Evolutionary conservation across 2,797 vertebrate genomes (phyloP).

Genomic region (Malacoraja senta): DNA sequence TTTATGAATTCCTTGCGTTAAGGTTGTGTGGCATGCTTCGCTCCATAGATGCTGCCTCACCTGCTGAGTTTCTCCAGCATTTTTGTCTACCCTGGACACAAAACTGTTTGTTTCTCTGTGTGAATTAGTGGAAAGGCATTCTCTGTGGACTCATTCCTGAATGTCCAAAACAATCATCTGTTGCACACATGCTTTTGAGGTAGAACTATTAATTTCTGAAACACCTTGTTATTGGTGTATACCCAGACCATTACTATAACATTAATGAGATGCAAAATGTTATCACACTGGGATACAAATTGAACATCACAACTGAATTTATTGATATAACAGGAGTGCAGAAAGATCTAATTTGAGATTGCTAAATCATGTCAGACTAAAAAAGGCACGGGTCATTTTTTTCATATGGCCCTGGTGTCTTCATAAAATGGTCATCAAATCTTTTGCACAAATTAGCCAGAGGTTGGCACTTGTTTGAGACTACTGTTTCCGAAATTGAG

Average conservation of each 20-base stretch:
- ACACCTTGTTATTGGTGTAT: neutral
- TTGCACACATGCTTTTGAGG: neutral
- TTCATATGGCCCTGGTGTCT: neutral
- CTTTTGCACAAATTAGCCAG: neutral
- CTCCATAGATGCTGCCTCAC: no score
- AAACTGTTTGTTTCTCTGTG: neutral
- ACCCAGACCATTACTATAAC: neutral
- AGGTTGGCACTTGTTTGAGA: neutral
- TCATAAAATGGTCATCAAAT: neutral
- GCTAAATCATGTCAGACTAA: neutral
- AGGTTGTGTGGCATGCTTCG: neutral
- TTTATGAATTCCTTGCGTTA: neutral
- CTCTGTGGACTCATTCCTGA: neutral
- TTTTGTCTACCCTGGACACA: neutral
- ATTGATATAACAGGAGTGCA: neutral
- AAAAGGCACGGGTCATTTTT: neutral
- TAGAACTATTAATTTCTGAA: neutral
- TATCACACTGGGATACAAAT: neutral
- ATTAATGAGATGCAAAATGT: neutral
- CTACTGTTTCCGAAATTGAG: neutral
- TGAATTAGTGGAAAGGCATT: neutral
- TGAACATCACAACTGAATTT: neutral
- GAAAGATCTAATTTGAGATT: neutral
- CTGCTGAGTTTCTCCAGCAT: no score
- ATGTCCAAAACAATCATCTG: neutral